These are phyloP conservation scores for Calosoma granatense DNA, from an alignment of 1,140 invertebrate species.

Conservation along the genomic window DNA sequence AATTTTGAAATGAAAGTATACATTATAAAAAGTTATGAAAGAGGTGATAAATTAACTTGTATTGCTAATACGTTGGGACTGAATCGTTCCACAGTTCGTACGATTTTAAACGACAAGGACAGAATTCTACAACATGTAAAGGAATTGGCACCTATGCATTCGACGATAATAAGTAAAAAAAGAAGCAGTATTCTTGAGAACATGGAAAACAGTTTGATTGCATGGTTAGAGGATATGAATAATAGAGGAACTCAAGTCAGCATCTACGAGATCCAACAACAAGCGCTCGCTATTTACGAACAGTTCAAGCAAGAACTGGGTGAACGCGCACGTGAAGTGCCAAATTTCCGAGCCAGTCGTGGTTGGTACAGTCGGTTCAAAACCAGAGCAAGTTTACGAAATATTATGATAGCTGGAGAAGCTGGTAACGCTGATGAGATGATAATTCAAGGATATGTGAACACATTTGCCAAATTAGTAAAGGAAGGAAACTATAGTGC, in stretches of 20 bases:
- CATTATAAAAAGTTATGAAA: neutral
- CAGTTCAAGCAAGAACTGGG: neutral
- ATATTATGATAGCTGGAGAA: conserved; percentile 28
- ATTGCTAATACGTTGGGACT: neutral
- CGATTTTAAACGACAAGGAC: neutral
- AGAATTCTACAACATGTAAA: neutral
- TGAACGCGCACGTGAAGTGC: neutral
- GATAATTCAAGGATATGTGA: conserved; percentile 26
- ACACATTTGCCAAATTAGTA: conserved; percentile 18
- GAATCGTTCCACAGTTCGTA: neutral
- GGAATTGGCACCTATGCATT: too few species aligned
- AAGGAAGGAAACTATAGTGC: conserved; percentile 22
- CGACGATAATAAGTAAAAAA: neutral
- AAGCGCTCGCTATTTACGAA: neutral
- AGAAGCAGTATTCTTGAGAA: neutral
- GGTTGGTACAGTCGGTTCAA: conserved; percentile 34
- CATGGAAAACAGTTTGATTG: neutral
- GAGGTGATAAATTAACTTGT: neutral
- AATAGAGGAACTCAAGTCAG: neutral
- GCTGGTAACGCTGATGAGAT: conserved; percentile 26
- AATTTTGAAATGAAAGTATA: neutral
- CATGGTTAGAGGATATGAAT: neutral
- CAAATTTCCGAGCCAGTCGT: conserved; percentile 23
- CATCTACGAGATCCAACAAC: neutral
- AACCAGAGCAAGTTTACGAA: conserved; percentile 26